phyloP scores from a whole-genome alignment of 2,113 vertebrate species.

The Colistium nudipinnis region DNA sequence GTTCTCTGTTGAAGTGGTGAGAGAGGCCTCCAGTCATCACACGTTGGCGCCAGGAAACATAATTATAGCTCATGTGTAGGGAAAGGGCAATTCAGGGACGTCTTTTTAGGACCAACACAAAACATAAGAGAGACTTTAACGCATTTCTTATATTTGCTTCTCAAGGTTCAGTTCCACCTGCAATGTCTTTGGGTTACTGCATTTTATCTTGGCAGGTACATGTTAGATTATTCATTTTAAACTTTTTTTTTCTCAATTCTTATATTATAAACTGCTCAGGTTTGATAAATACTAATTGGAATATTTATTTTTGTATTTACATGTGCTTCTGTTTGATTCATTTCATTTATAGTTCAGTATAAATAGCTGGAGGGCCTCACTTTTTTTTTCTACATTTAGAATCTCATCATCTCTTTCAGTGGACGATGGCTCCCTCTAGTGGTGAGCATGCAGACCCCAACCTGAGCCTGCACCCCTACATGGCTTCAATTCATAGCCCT shows the following conservation, averaged over 20 bases:
- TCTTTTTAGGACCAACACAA: no score
- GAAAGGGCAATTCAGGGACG: no score
- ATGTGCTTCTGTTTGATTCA: not conserved
- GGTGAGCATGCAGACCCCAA: conserved; percentile 33
- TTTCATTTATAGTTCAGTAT: not conserved
- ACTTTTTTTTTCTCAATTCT: not conserved
- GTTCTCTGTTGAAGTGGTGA: not conserved
- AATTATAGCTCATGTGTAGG: not conserved
- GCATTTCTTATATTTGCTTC: no score
- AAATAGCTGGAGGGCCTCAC: not conserved
- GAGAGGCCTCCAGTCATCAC: not conserved
- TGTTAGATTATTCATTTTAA: no score
- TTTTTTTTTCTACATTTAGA: not conserved
- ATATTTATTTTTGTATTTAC: not conserved
- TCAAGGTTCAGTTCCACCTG: no score
- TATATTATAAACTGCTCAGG: no score
- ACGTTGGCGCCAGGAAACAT: not conserved
- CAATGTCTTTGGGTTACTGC: no score
- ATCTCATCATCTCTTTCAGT: not conserved
- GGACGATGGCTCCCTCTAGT: conserved; percentile 53
- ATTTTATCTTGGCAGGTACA: no score
- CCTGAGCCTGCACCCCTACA: not conserved
- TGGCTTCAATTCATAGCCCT: not conserved
- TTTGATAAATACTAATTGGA: not conserved
- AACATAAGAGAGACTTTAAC: no score